Evolutionary conservation across 1,140 invertebrate genomes (phyloP), one percentile per base, ranked within the genome.

Genomic region (Maconellicoccus hirsutus): DNA sequence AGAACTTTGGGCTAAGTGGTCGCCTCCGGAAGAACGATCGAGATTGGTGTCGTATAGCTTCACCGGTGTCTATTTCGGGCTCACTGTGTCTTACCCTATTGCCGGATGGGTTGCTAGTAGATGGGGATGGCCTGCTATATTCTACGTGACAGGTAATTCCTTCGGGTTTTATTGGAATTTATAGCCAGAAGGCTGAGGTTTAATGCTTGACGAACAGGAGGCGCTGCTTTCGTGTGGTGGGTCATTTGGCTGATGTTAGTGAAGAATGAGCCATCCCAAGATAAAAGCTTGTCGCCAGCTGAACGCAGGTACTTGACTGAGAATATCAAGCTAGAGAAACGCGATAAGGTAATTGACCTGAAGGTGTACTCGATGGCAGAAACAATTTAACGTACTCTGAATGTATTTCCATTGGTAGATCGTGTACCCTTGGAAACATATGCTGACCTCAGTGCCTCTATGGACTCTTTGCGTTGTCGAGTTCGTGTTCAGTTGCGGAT

Each of bases 81-180:
- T 23, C 12, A 23, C 26, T 29, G 16, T 69, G 14, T 16, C 19
- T n/a, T 69, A 69, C 23, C 66, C 66, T 69, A 29, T 29, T 7
- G 14, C 23, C 66, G 66, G 66, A 19, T 29, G 7, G 6, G 23
- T 69, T 1, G 66, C 66, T n/a, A 16, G 23, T 8, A 4, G 3
- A 3, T 69, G 14, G 16, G 66, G 66, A 21, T 59, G 52, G 52
- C 16, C 16, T 0, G 89, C 87, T 23, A 88, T 95, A 25, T 96
- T 96, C 78, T 96, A 94, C 77, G 85, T 92, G 0, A 93, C 92
- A 78, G 92, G 91, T 84, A 78, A 82, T 79, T 73, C n/a, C n/a
- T n/a, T n/a, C n/a, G n/a, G n/a, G n/a, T n/a, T n/a, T n/a, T n/a
- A n/a, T n/a, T n/a, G n/a, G n/a, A n/a, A n/a, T n/a, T n/a, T 12